phyloP scores from a whole-genome alignment of 2,888 invertebrate species.

The Bembecia ichneumoniformis region DNA sequence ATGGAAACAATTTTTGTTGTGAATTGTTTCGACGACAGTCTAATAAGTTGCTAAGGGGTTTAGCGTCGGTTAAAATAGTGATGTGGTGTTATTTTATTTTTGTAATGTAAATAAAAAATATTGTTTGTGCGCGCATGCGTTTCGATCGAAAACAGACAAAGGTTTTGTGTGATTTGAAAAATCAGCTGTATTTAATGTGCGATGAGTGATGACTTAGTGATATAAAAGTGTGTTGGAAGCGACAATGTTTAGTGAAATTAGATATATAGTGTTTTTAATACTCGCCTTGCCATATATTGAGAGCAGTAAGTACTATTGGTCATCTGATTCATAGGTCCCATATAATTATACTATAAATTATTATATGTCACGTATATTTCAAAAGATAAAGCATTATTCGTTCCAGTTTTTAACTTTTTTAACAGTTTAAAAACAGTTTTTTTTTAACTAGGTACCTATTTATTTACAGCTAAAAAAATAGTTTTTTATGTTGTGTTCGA shows the following conservation, averaged over 20 bases:
- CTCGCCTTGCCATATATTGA: conserved; percentile 79
- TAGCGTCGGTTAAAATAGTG: no score
- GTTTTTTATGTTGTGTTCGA: no score
- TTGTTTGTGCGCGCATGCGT: conserved; percentile 72
- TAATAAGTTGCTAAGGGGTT: conserved; percentile 26
- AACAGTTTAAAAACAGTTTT: no score
- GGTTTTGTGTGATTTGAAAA: conserved; percentile 72
- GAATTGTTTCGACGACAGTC: conserved; percentile 43
- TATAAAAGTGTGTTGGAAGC: conserved; percentile 58
- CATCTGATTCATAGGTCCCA: background rate
- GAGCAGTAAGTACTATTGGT: conserved; percentile 72
- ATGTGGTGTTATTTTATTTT: conserved; percentile 3
- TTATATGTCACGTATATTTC: background rate
- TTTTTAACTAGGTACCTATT: no score
- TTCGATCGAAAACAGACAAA: conserved; percentile 71
- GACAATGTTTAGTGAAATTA: conserved; percentile 77
- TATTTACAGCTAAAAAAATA: no score
- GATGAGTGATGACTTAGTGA: conserved; percentile 73
- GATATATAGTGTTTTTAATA: conserved; percentile 78
- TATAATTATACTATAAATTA: background rate
- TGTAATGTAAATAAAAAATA: conserved; percentile 71
- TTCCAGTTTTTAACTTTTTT: no score
- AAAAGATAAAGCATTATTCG: no score
- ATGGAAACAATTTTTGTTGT: conserved; percentile 40
- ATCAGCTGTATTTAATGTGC: conserved; percentile 72